Evolutionary conservation across 2,113 vertebrate species (phyloP), one percentile per base, ranked within the genome.

Genomic region (Chascanopsetta lugubris): DNA sequence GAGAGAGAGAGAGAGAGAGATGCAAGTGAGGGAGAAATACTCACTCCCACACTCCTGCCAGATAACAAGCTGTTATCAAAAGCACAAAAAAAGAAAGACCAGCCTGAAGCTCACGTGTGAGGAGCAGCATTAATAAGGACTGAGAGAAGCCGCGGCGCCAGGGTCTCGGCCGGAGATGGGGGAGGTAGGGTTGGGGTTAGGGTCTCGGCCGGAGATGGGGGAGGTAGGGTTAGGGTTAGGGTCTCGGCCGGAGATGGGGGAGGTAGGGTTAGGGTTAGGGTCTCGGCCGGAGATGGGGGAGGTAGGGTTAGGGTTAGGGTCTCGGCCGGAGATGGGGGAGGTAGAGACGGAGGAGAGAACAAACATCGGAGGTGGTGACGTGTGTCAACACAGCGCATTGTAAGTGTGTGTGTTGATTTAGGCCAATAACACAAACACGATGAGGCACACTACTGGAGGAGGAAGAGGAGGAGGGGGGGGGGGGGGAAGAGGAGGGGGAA

Each of bases 351-450:
- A 51, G 43, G 56, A 45, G 56, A 38, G n/a, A 30, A 27, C 29
- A 27, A 40, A 15, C 15, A 6, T 40, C 36, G 4, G 17, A 4
- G 15, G 2, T 1, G 47, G 56, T 36, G 17, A 36, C 15, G 1
- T 30, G 40, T 56, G 43, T 64, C 77, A 34, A 77, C 48, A 82
- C 24, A 15, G 8, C 1, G 17, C 42, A 59, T 12, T 61, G 63
- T 40, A 34, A 46, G 40, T 15, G 53, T 51, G 53, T 51, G 48
- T 50, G 25, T 40, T 67, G 34, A 18, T 48, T 50, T 17, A 21
- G 46, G 8, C 7, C 6, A 17, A 72, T 71, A 78, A 57, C 2
- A 11, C 47, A 38, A 59, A 51, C 20, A 74, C 34, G 72, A 43
- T 50, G 15, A 64, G 27, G 47, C 5, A 32, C 45, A 34, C n/a